Percentiles rank a stretch among this genome's conserved stretches.
Evolutionary conservation across 2,888 invertebrate genomes (phyloP).

Genomic region (Exocentrus adspersus): DNA sequence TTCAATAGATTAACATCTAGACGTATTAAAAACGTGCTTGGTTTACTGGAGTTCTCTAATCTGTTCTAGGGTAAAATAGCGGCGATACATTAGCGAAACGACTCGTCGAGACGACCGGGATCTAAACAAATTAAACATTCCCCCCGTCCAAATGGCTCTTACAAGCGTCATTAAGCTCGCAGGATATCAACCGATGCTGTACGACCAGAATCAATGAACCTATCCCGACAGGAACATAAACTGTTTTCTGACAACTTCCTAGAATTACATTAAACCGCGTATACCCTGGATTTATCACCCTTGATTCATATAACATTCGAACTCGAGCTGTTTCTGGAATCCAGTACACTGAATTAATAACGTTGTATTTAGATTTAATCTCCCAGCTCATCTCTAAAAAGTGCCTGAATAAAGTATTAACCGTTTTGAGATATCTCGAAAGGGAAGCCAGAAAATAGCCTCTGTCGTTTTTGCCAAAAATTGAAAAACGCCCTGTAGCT

Average conservation of each 20-base stretch:
- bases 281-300: background rate
- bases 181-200: slow-evolving; percentile 38
- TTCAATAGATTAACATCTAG: slow-evolving; percentile 38
- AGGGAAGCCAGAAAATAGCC: too few species aligned
- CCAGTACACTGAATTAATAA: background rate
- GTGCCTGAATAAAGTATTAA: too few species aligned
- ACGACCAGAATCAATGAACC: slow-evolving; percentile 28
- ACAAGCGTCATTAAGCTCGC: slow-evolving; percentile 43
- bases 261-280: slow-evolving; percentile 22
- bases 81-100: slow-evolving; percentile 34
- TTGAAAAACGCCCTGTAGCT: too few species aligned
- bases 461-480: too few species aligned
- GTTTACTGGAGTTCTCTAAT: slow-evolving; percentile 29
- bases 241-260: slow-evolving; percentile 32
- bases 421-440: too few species aligned
- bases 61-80: slow-evolving; percentile 32
- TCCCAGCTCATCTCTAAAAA: too few species aligned
- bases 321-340: background rate
- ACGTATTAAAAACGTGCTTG: slow-evolving; percentile 41
- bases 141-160: slow-evolving; percentile 39
- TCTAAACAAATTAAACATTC: slow-evolving; percentile 43
- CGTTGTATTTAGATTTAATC: background rate
- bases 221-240: slow-evolving; percentile 26
- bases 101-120: slow-evolving; percentile 30
- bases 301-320: background rate